These are phyloP conservation scores for Rhopalosiphum nymphaeae DNA, from an alignment of 2,888 invertebrate species.

Conservation along the genomic window DNA sequence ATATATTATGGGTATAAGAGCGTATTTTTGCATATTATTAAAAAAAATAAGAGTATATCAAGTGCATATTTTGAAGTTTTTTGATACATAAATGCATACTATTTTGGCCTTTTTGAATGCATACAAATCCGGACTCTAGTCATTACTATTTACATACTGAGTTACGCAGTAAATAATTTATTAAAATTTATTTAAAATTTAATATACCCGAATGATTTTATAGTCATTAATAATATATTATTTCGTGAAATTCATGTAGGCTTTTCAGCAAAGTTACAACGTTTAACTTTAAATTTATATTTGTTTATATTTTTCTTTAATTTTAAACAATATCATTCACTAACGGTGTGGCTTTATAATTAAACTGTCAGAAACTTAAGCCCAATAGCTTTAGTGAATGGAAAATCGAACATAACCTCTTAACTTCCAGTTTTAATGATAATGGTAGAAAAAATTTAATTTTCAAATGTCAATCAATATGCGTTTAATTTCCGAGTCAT, in stretches of 20 bases:
- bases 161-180: not conserved
- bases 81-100: no score
- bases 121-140: no score
- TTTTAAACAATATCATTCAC: conserved; percentile 35
- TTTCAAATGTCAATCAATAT: conserved; percentile 60
- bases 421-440: conserved; percentile 51
- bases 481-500: conserved; percentile 57
- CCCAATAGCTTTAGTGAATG: conserved; percentile 23
- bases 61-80: no score
- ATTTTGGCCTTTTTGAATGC: no score
- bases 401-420: conserved; percentile 48
- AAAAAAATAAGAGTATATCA: no score
- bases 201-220: conserved; percentile 1
- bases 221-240: conserved; percentile 18
- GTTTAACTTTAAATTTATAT: conserved; percentile 5
- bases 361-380: conserved; percentile 58
- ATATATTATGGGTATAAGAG: no score
- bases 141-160: not conserved
- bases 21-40: no score
- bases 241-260: not conserved
- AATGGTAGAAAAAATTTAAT: conserved; percentile 45
- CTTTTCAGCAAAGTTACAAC: not conserved
- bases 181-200: not conserved
- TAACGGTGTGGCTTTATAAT: conserved; percentile 36
- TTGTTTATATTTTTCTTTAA: conserved; percentile 31